Conservation (phyloP, 2,113 vertebrate genomes). For the Poicephalus gulielmi region DNA sequence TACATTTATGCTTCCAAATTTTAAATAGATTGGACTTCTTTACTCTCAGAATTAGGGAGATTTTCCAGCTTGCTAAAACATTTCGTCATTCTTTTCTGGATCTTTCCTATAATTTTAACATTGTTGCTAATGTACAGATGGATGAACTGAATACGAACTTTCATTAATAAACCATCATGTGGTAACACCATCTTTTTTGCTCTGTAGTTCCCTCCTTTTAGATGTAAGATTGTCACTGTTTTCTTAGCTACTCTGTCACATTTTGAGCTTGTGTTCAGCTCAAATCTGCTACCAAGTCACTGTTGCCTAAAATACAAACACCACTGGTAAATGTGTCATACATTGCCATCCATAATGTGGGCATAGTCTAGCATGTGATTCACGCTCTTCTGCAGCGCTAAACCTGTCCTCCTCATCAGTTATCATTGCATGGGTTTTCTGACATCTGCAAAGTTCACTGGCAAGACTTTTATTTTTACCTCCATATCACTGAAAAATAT, state of each 20-base stretch:
- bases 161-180: neutral
- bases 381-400: neutral
- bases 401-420: neutral
- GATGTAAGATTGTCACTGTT: neutral
- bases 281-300: conserved; percentile 1
- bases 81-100: neutral
- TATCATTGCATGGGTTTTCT: neutral
- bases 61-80: neutral
- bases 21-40: neutral
- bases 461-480: neutral
- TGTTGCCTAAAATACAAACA: conserved; percentile 54
- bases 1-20: neutral
- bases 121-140: neutral
- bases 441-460: neutral
- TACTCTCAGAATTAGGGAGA: neutral
- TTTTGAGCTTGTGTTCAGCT: conserved; percentile 24
- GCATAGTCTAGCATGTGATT: conserved; percentile 61
- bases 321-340: conserved; percentile 45
- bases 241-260: conserved; percentile 1
- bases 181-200: neutral
- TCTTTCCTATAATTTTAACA: neutral
- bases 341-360: conserved; percentile 16
- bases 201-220: neutral
- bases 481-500: neutral
- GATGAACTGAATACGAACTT: neutral